Base-by-base conservation (phyloP, 2,113 vertebrate genomes). In the Natator depressus region DNA sequence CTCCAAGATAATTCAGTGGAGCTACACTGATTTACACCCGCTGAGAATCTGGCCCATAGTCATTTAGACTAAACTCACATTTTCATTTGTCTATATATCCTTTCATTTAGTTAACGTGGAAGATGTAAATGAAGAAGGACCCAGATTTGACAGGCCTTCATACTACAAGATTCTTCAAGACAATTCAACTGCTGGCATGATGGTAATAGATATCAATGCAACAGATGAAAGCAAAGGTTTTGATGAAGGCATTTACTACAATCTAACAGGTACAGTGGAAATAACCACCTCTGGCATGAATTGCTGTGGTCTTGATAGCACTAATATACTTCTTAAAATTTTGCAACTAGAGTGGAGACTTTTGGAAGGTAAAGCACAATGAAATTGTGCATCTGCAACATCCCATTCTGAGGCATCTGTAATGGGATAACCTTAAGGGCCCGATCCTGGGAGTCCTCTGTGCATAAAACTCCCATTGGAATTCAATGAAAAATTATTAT, bases 51-150 rank as follows among this genome's bases (percentile, higher is more conserved):
- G 75, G 7, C 49, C 75, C 35, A 12, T 38, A 81, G 29, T 2
- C 1, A 1, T 82, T 94, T 20, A 38, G 72, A 29, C 79, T 72
- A 93, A 86, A 51, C n/a, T 93, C 50, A 24, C 7, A 31, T 81
- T 92, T 69, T 53, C 57, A 4, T 38, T 65, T 46, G 51, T 76
- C 31, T 27, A 3, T 82, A 65, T 4, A 24, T 6, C 8, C 86
- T 88, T 89, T 91, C 88, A 84, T 75, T 22, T 84, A 98, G 98
- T 98, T 75, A 93, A 38, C 0, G 96, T 98, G 93, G 94, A 97
- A 94, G 96, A 98, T 57, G 93, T 88, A 20, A 98, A 98, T 94
- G 98, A 98, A 94, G 97, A 94, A 90, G 96, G 90, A 85, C 98
- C 98, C 0, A 0, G 76, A 57, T 97, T 98, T 95, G 96, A 97